A percentile compares a stretch with the other conserved stretches of the same genome.
Conservation (phyloP, 2,797 vertebrate genomes). For the Acanthurus lineatus region DNA sequence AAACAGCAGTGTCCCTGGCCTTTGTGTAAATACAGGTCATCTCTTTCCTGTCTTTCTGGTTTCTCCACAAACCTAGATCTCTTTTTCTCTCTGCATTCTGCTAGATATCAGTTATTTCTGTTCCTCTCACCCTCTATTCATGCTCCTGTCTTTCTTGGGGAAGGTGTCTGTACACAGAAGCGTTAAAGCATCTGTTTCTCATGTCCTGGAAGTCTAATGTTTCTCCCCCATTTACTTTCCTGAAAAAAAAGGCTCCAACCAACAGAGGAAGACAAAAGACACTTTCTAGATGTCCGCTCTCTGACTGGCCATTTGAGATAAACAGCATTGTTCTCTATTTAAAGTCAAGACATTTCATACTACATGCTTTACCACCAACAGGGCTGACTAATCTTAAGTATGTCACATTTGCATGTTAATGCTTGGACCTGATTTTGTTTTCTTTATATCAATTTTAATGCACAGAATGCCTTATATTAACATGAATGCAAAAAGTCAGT, state of each 20-base stretch:
- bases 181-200: conserved; percentile 63
- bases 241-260: conserved; percentile 61
- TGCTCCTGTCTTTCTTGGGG: conserved; percentile 40
- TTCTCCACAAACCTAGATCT: conserved; percentile 31
- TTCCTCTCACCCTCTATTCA: conserved; percentile 21
- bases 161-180: conserved; percentile 56
- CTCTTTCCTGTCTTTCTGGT: conserved; percentile 15
- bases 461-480: not conserved
- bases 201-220: conserved; percentile 55
- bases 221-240: conserved; percentile 51
- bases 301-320: not conserved
- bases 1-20: not conserved
- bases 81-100: conserved; percentile 48
- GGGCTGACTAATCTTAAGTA: too few relatives aligned
- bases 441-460: not conserved
- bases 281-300: conserved; percentile 38
- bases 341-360: not conserved
- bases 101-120: conserved; percentile 38
- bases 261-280: conserved; percentile 69
- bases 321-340: not conserved
- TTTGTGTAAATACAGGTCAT: conserved; percentile 5
- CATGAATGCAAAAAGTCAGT: not conserved
- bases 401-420: too few relatives aligned
- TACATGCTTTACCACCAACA: not conserved
- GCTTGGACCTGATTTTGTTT: not conserved